These are phyloP conservation scores for Lymantria monacha DNA, from an alignment of 2,888 invertebrate species.

Conservation along the genomic window DNA sequence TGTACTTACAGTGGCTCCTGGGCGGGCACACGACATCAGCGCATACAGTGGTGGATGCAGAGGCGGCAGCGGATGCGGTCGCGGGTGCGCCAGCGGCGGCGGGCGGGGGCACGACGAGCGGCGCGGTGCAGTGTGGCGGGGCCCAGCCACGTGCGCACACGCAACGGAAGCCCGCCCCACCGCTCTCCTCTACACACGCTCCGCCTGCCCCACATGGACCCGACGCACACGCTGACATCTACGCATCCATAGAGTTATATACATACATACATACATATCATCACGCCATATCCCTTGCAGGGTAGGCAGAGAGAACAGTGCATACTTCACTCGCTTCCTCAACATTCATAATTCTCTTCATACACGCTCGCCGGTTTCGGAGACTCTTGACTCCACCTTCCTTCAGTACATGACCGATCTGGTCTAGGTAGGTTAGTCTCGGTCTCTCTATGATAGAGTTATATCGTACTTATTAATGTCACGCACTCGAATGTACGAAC, in stretches of 20 bases:
- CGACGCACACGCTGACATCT: slow-evolving; percentile 84
- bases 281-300: no score
- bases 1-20: slow-evolving; percentile 38
- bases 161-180: slow-evolving; percentile 81
- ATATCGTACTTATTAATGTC: no score
- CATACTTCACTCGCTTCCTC: no score
- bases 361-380: no score
- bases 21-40: slow-evolving; percentile 82
- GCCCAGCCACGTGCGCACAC: slow-evolving; percentile 85
- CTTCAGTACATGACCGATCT: no score
- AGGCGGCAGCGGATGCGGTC: slow-evolving; percentile 61
- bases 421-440: no score
- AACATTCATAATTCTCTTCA: no score
- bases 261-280: no score
- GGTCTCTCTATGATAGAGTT: no score
- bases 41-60: slow-evolving; percentile 78
- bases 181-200: slow-evolving; percentile 84
- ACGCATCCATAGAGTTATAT: slow-evolving; percentile 9
- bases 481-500: no score
- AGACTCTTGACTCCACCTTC: no score
- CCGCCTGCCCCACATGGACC: slow-evolving; percentile 90
- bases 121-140: slow-evolving; percentile 61
- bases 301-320: no score
- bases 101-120: slow-evolving; percentile 62
- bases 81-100: slow-evolving; percentile 70